Conservation (phyloP, 1,140 invertebrate genomes). For the Rhagoletis zephyria region DNA sequence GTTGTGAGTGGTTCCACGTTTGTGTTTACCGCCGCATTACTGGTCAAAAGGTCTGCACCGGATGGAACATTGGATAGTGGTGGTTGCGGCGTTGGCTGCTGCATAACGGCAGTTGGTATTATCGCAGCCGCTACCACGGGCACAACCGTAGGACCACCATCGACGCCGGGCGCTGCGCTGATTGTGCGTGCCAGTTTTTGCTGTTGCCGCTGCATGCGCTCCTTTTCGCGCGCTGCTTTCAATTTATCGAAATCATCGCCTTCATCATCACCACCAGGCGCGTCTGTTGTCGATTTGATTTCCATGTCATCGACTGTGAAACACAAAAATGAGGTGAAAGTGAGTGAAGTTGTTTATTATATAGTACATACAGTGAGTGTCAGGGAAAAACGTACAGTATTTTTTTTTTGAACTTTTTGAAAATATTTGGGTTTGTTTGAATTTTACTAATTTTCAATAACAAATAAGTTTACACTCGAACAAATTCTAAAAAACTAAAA, state of each 20-base stretch:
- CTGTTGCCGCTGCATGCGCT: conserved; percentile 73
- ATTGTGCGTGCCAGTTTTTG: conserved; percentile 74
- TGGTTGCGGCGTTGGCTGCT: not conserved
- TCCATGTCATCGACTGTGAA: conserved; percentile 68
- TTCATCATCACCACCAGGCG: conserved; percentile 57
- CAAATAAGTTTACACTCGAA: too few species aligned
- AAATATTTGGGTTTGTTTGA: too few species aligned
- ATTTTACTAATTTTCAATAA: too few species aligned
- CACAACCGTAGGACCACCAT: conserved; percentile 54
- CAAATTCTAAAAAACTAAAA: too few species aligned
- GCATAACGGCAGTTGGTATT: conserved; percentile 34
- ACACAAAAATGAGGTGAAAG: not conserved
- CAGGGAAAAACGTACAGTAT: too few species aligned
- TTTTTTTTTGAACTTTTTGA: too few species aligned
- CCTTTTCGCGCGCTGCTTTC: conserved; percentile 74
- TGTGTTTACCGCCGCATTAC: not conserved
- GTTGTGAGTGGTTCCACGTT: conserved; percentile 25
- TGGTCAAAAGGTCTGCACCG: not conserved
- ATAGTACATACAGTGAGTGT: too few species aligned
- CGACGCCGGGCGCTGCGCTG: conserved; percentile 70
- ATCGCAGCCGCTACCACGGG: conserved; percentile 53
- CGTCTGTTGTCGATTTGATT: conserved; percentile 63
- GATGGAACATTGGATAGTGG: not conserved
- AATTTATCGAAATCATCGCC: conserved; percentile 76
- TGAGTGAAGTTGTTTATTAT: not conserved